phyloP scores from a whole-genome alignment of 1,140 invertebrate species.

The Leptopilina clavipes region DNA sequence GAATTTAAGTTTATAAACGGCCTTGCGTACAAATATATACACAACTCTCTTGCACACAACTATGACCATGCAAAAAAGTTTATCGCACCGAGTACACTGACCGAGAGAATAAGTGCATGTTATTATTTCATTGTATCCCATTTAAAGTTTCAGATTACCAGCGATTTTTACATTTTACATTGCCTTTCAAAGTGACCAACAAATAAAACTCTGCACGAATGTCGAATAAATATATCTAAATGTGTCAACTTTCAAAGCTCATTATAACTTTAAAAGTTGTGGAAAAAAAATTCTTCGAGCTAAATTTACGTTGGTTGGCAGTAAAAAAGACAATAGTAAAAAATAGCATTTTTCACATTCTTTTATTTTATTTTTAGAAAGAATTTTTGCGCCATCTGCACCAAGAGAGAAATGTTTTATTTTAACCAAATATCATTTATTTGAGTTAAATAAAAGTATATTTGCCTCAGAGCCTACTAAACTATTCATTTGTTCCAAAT shows the following conservation, averaged over 20 bases:
- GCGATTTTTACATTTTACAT: background rate
- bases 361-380: no score
- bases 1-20: constrained; percentile 2
- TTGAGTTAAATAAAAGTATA: no score
- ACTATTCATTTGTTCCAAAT: no score
- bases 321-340: background rate
- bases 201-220: background rate
- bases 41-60: background rate
- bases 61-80: constrained; percentile 1
- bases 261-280: background rate
- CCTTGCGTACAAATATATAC: background rate
- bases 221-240: background rate
- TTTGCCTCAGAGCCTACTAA: no score
- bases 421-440: no score
- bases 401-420: no score
- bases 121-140: constrained; percentile 22
- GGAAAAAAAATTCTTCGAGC: background rate
- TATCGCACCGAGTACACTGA: constrained; percentile 17
- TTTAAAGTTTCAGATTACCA: constrained; percentile 19
- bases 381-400: no score
- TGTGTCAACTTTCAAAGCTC: constrained; percentile 14
- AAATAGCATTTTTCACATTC: no score
- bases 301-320: background rate
- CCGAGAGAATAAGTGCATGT: constrained; percentile 10
- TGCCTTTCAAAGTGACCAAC: background rate